These are phyloP conservation scores for Cryptoblepharus egeriae DNA, from an alignment of 2,797 vertebrate species.

Conservation along the genomic window DNA sequence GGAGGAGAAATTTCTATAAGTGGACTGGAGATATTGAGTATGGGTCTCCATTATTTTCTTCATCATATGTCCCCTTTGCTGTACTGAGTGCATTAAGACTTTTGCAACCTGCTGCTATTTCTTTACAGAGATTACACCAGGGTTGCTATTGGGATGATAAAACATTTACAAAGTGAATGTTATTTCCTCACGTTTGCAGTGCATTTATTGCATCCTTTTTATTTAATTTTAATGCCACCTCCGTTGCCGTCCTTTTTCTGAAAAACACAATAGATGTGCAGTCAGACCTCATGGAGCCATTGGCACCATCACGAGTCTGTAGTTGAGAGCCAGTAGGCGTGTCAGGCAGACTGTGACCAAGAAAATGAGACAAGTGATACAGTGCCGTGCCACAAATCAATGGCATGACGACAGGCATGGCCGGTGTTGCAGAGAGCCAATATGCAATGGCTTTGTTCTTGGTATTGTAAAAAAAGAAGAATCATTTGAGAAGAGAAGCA, in stretches of 20 bases:
- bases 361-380: constrained; percentile 50
- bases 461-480: background rate
- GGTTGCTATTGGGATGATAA: background rate
- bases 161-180: background rate
- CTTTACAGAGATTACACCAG: constrained; percentile 2
- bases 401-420: background rate
- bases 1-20: constrained; percentile 50
- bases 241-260: constrained; percentile 38
- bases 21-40: constrained; percentile 52
- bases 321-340: constrained; percentile 39
- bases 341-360: constrained; percentile 60
- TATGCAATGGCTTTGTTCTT: constrained; percentile 26
- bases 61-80: constrained; percentile 44
- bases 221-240: constrained; percentile 38
- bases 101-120: constrained; percentile 39
- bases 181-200: background rate
- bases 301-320: constrained; percentile 4
- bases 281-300: constrained; percentile 28
- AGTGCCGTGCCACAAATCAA: constrained; percentile 44
- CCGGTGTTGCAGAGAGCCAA: constrained; percentile 6
- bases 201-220: background rate
- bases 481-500: constrained; percentile 10
- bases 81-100: constrained; percentile 51
- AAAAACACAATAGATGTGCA: background rate
- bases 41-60: constrained; percentile 48